Evolutionary conservation across 2,888 invertebrate species (phyloP), one percentile per base, ranked within the genome.

Genomic region (Ferrisia virgata): DNA sequence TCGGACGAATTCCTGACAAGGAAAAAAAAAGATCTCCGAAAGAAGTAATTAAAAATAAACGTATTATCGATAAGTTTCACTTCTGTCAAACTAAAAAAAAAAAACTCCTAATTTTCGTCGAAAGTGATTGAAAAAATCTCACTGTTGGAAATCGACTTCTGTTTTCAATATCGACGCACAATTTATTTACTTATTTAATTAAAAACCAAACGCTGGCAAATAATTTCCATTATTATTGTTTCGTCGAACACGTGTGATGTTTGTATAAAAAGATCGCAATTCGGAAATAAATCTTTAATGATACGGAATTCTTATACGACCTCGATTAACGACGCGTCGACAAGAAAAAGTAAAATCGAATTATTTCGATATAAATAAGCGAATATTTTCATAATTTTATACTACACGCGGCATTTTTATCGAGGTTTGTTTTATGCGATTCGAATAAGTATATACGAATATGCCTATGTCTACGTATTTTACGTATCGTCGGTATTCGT

Each of bases 381-480:
- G 64, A 25, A 64, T 28, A 64, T 64, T 64, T 64, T 64, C 64
- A 64, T 58, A 5, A 53, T 22, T 72, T 79, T 36, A 43, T 79
- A 58, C 39, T 22, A 47, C 47, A 6, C 28, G 31, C 22, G 43
- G 36, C 53, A 69, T 47, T 84, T 79, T 84, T 84, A 84, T 76
- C 69, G 76, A 76, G 39, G 15, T 33, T 76, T 76, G 22, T 53
- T 53, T 53, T 22, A 53, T 22, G 53, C 9, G 22, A 18, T 47
- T 47, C 2, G 47, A 4, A 47, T 47, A n/a, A 47, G 47, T 47
- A n/a, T 6, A 0, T 47, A 47, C n/a, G n/a, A n/a, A n/a, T n/a
- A n/a, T n/a, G n/a, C n/a, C n/a, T n/a, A n/a, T n/a, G n/a, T n/a
- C n/a, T n/a, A n/a, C n/a, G n/a, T n/a, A n/a, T n/a, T n/a, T n/a